Conservation (phyloP, 2,888 invertebrate species). For the Coecobrya sp. region DNA sequence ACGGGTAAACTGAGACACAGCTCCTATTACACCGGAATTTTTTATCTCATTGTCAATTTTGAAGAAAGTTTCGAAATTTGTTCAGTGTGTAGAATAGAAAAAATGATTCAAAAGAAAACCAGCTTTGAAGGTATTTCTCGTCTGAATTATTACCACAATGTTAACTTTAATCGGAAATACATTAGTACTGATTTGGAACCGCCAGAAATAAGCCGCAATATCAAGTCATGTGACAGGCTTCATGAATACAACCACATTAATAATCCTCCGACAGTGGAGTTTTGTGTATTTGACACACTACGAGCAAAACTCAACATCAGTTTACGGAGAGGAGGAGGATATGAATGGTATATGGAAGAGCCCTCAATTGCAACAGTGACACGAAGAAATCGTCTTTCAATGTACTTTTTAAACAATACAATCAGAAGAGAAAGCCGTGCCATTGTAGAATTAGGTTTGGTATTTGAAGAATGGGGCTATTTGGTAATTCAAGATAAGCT, state of each 20-base stretch:
- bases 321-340: neutral
- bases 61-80: neutral
- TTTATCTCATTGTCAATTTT: neutral
- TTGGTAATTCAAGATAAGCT: conserved; percentile 29
- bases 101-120: neutral
- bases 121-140: neutral
- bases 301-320: neutral
- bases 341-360: neutral
- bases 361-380: neutral
- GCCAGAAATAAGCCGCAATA: neutral
- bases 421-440: neutral
- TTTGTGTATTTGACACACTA: conserved; percentile 29
- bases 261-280: conserved; percentile 22
- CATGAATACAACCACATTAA: neutral
- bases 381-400: neutral
- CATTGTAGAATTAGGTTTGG: conserved; percentile 52
- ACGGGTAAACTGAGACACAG: neutral
- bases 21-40: neutral
- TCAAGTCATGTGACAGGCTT: neutral
- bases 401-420: neutral
- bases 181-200: neutral
- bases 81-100: neutral
- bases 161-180: neutral
- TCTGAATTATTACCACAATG: neutral
- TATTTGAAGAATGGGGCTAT: conserved; percentile 68